These are phyloP conservation scores for Riparia riparia DNA, from an alignment of 2,113 vertebrate genomes.

Conservation along the genomic window DNA sequence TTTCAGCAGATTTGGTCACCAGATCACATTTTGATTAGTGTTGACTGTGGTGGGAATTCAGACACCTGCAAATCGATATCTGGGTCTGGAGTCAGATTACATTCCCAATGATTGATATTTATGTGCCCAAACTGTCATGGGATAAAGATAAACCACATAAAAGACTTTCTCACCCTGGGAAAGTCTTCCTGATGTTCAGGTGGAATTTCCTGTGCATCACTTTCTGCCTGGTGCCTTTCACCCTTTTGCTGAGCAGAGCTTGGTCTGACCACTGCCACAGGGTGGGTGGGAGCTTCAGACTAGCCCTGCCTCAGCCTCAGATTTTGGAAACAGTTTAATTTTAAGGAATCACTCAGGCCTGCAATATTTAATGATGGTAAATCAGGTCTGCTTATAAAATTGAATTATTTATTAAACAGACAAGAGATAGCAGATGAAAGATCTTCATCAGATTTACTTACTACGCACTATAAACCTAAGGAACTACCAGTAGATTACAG, in stretches of 20 bases:
- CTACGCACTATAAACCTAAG: neutral
- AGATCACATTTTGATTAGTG: neutral
- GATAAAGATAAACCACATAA: neutral
- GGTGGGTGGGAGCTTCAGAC: neutral
- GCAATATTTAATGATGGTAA: neutral
- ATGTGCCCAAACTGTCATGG: neutral
- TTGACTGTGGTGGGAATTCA: neutral
- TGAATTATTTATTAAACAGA: neutral
- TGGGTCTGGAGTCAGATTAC: neutral
- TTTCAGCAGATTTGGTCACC: neutral
- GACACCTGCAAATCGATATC: neutral
- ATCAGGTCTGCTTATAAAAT: neutral
- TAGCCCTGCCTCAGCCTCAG: neutral
- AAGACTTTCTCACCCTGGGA: neutral
- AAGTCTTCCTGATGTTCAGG: neutral
- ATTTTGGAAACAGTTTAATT: neutral
- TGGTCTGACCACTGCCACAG: neutral
- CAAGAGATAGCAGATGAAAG: too few species aligned
- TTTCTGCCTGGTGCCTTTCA: neutral
- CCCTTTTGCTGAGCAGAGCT: neutral
- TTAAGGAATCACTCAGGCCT: neutral
- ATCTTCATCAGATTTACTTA: neutral
- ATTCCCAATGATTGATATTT: neutral
- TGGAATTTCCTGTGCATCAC: neutral
- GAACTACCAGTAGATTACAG: neutral